Evolutionary conservation across 2,113 vertebrate species (phyloP).

Genomic region (Bufo gargarizans): DNA sequence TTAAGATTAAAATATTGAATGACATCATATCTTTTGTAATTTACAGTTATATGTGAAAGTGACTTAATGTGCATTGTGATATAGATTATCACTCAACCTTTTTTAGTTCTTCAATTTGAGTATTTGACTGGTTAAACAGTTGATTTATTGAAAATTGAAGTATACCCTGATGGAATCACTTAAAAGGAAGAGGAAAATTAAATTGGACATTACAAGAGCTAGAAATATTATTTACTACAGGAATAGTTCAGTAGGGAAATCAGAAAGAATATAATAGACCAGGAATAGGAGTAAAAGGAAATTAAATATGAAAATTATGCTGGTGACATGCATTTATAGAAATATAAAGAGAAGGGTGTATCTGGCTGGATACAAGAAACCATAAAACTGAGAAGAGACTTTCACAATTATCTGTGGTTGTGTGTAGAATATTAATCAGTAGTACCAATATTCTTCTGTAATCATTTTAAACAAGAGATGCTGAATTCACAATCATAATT

Average conservation of each 20-base stretch:
- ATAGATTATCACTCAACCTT: constrained; percentile 4
- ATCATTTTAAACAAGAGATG: background rate
- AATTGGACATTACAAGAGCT: constrained; percentile 55
- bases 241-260: constrained; percentile 52
- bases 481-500: background rate
- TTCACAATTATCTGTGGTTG: background rate
- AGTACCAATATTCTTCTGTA: background rate
- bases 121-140: constrained; percentile 49
- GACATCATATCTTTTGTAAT: background rate
- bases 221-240: constrained; percentile 56
- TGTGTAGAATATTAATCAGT: background rate
- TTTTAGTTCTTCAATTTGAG: constrained; percentile 35
- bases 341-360: constrained; percentile 22
- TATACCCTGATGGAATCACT: constrained; percentile 49
- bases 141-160: constrained; percentile 51
- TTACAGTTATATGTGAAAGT: constrained; percentile 7
- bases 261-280: constrained; percentile 51
- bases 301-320: constrained; percentile 52
- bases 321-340: constrained; percentile 50
- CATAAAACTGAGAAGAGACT: background rate
- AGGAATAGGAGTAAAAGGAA: constrained; percentile 38
- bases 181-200: constrained; percentile 51
- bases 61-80: constrained; percentile 6
- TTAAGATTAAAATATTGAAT: constrained; percentile 2
- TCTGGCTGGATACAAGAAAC: constrained; percentile 3